These are phyloP conservation scores for Sphenodon punctatus DNA, from an alignment of 2,797 vertebrate genomes.

Conservation along the genomic window DNA sequence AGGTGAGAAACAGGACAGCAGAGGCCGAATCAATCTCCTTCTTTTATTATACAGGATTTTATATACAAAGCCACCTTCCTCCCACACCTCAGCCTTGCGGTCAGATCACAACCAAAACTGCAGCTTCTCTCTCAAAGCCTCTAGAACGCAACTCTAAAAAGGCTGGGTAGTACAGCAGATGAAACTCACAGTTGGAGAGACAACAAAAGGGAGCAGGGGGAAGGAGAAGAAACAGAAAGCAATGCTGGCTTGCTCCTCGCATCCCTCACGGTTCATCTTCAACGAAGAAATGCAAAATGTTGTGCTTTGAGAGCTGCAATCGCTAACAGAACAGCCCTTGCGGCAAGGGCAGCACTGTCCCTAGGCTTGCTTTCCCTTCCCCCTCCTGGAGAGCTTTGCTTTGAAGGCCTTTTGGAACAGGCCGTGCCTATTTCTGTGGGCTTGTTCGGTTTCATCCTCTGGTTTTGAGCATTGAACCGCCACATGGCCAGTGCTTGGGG, in stretches of 20 bases:
- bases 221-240: neutral
- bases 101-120: conserved; percentile 52
- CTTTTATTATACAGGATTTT: conserved; percentile 72
- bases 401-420: neutral
- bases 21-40: conserved; percentile 24
- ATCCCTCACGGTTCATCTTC: neutral
- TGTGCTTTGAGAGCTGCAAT: conserved; percentile 55
- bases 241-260: conserved; percentile 1
- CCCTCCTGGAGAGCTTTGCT: too few relatives aligned
- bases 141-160: conserved; percentile 37
- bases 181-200: conserved; percentile 16
- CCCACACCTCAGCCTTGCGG: conserved; percentile 43
- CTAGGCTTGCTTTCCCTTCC: neutral
- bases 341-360: neutral
- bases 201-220: neutral
- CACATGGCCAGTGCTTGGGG: neutral
- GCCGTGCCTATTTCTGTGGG: rapidly evolving
- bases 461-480: neutral
- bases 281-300: conserved; percentile 29
- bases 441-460: rapidly evolving
- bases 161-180: conserved; percentile 26
- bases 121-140: conserved; percentile 54
- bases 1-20: neutral
- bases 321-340: neutral
- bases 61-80: conserved; percentile 69